A percentile compares a stretch with the other conserved stretches of the same genome.
These are phyloP conservation scores for Coleophora deauratella DNA, from an alignment of 2,888 invertebrate genomes.

Conservation along the genomic window DNA sequence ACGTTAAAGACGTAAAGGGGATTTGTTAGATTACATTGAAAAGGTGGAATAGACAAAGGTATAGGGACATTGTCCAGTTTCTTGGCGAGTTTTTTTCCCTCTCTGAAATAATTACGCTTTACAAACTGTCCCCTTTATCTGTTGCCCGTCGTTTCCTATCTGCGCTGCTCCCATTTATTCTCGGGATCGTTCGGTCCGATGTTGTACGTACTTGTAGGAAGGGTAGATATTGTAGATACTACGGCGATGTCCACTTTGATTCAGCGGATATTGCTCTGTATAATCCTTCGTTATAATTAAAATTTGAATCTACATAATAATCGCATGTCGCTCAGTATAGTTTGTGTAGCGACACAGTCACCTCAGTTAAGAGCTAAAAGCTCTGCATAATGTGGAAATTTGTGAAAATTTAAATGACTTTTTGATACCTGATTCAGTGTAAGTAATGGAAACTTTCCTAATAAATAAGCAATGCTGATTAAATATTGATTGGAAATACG, in stretches of 20 bases:
- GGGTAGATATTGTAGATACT: not conserved
- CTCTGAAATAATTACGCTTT: slow-evolving; percentile 51
- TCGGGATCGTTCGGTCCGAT: slow-evolving; percentile 16
- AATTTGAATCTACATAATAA: too few relatives aligned
- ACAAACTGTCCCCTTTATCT: slow-evolving; percentile 52
- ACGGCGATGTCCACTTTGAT: not conserved
- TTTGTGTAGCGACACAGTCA: too few relatives aligned
- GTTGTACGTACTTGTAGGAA: slow-evolving; percentile 7
- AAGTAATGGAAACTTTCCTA: not conserved
- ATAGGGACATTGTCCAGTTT: slow-evolving; percentile 15
- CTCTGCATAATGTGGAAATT: not conserved
- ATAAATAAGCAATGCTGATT: not conserved
- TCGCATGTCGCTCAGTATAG: too few relatives aligned
- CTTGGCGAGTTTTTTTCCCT: slow-evolving; percentile 21
- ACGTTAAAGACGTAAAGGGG: slow-evolving; percentile 7
- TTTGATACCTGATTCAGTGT: not conserved
- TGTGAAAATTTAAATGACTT: not conserved
- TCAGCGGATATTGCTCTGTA: slow-evolving; percentile 11
- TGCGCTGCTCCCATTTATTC: slow-evolving; percentile 44
- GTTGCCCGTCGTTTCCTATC: slow-evolving; percentile 39
- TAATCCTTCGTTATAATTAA: too few relatives aligned
- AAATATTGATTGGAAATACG: slow-evolving; percentile 9
- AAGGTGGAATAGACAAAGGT: slow-evolving; percentile 15
- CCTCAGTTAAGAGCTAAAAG: too few relatives aligned
- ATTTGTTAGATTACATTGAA: slow-evolving; percentile 15